Percentiles rank a stretch among this genome's conserved stretches.
Conservation (phyloP, 2,888 invertebrate species). For the Leistus spinibarbis region DNA sequence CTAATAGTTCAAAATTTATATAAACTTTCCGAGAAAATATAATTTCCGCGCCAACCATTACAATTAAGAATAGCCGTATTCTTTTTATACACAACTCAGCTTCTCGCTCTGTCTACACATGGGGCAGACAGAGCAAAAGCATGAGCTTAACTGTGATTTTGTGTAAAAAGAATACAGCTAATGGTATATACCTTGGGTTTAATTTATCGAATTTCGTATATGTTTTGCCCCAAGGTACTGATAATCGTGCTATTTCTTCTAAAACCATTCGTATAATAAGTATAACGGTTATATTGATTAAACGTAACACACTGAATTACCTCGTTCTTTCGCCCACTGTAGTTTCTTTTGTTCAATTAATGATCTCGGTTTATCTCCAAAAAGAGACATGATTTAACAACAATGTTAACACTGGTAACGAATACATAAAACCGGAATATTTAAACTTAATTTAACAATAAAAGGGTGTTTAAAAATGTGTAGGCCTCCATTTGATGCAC, state of each 20-base stretch:
- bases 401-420: conserved; percentile 9
- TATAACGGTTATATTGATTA: neutral
- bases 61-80: too few species aligned
- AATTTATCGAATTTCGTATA: conserved; percentile 33
- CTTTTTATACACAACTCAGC: too few species aligned
- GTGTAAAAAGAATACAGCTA: too few species aligned
- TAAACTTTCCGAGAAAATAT: too few species aligned
- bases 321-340: conserved; percentile 93
- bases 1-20: too few species aligned
- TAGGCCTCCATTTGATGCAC: conserved; percentile 37
- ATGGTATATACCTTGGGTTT: conserved; percentile 50
- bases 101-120: too few species aligned
- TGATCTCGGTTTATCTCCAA: conserved; percentile 56
- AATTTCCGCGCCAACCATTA: too few species aligned
- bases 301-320: conserved; percentile 59
- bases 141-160: too few species aligned
- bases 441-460: conserved; percentile 5
- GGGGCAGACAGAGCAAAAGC: too few species aligned
- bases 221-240: conserved; percentile 72
- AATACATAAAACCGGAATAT: conserved; percentile 7
- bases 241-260: conserved; percentile 83
- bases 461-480: conserved; percentile 6
- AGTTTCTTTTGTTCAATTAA: conserved; percentile 86
- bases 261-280: conserved; percentile 52
- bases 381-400: conserved; percentile 49